phyloP scores from a whole-genome alignment of 2,797 vertebrate species.

The Petrocephalus schoutedeni region DNA sequence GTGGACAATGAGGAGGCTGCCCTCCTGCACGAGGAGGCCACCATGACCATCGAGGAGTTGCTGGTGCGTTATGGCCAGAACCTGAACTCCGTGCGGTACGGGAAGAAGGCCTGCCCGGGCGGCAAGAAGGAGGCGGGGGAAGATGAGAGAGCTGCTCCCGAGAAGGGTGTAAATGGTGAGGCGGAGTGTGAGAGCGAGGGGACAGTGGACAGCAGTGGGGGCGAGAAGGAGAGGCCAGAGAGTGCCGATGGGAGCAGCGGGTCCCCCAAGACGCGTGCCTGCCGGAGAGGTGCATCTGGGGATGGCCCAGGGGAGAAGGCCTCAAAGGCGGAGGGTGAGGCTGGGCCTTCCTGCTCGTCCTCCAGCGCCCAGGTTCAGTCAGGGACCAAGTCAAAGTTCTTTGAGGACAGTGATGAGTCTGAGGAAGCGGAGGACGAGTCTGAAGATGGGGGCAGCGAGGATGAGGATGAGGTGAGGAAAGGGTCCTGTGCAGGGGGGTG shows the following conservation, averaged over 20 bases:
- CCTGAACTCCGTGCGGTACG: conserved; percentile 74
- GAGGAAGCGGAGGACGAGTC: conserved; percentile 84
- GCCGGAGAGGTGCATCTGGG: conserved; percentile 58
- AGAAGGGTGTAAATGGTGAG: conserved; percentile 68
- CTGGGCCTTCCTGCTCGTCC: conserved; percentile 94
- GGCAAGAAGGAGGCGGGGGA: conserved; percentile 55
- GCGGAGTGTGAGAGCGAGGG: conserved; percentile 59
- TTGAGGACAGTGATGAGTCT: conserved; percentile 95
- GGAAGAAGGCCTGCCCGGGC: conserved; percentile 61
- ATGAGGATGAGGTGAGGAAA: conserved; percentile 54
- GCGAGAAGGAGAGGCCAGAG: conserved; percentile 61
- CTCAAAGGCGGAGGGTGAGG: conserved; percentile 68
- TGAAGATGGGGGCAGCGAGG: conserved; percentile 64
- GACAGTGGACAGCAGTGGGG: conserved; percentile 61
- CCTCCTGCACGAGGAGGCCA: conserved; percentile 92
- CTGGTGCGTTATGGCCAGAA: conserved; percentile 90
- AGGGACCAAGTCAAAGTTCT: conserved; percentile 89
- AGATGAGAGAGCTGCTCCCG: conserved; percentile 47
- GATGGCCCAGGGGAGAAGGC: conserved; percentile 65
- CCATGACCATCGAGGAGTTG: conserved; percentile 97
- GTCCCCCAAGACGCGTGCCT: conserved; percentile 60
- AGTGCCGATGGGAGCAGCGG: conserved; percentile 41
- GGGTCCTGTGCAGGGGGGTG: neutral
- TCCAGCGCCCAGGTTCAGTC: conserved; percentile 67
- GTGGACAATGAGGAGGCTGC: conserved; percentile 96